Evolutionary conservation across 2,888 invertebrate species (phyloP), one percentile per base, ranked within the genome.

Genomic region (Drosophila quasianomalipes): DNA sequence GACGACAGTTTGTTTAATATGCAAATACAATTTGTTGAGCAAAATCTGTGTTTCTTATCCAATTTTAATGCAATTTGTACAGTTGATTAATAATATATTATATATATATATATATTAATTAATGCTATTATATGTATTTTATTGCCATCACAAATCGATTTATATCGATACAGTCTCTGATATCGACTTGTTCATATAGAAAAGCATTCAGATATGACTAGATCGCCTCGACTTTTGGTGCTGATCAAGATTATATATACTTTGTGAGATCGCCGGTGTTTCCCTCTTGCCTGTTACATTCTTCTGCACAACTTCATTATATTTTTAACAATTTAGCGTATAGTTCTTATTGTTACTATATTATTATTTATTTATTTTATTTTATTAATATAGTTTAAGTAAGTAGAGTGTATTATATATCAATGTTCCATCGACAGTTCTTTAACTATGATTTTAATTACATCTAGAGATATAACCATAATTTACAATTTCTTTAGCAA

Each of bases 351-450:
- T 19, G 4, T 39, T 19, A 10, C 4, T n/a, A 10, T 39, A 10
- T 39, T 4, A 44, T 44, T n/a, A n/a, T 22, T 44, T 1, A 5
- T n/a, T 44, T 44, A 44, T 22, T 44, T 44, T 0, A 22, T 22
- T 22, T 22, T 44, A 14, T 22, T 47, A 22, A 1, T 7, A 2
- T 7, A 14, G 14, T 6, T 22, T 6, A 44, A 14, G n/a, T 7
- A 14, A 3, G 7, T 14, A 4, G 22, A 47, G 7, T 35, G 14
- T 14, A 12, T 33, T 22, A 22, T 22, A 22, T 1, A 22, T 0
- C 3, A 39, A 19, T 37, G 19, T 7, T 19, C 16, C 1, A 14
- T 7, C 4, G 14, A 2, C 22, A 47, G 2, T 0, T 14, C 0
- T 47, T 7, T 4, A 47, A 47, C 12, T 33, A 33, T 33, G 33